A percentile compares a stretch with the other conserved stretches of the same genome.
Evolutionary conservation across 30 jellyfish, hydroid and myxozoan genomes (phyloP).

Genomic region (Cassiopea xamachana): DNA sequence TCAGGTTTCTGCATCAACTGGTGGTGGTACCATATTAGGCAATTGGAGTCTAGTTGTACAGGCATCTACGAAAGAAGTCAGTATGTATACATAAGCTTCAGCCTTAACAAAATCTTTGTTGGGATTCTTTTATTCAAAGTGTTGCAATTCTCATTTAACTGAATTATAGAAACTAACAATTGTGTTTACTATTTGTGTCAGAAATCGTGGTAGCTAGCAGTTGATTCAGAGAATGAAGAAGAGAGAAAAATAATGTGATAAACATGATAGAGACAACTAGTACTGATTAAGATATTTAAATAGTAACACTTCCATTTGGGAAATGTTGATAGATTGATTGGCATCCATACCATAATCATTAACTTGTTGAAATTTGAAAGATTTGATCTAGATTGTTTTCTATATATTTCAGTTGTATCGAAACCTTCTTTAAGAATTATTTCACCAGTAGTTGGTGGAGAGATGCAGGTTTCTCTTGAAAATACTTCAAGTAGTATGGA

Average conservation of each 20-base stretch:
- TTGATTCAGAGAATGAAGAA: no score
- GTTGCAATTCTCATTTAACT: no score
- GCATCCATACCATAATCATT: neutral
- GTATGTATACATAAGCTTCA: neutral
- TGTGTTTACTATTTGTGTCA: no score
- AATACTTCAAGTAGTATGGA: neutral
- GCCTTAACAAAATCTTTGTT: no score
- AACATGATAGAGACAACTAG: no score
- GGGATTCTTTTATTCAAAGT: no score
- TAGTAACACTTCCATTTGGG: no score
- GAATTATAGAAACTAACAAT: no score
- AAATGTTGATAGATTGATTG: no score
- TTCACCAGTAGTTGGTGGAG: neutral
- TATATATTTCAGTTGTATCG: neutral
- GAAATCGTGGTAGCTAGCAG: no score
- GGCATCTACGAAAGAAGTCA: neutral
- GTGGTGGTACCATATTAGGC: neutral
- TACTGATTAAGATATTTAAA: no score
- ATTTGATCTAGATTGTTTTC: neutral
- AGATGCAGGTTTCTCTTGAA: neutral
- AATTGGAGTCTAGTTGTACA: neutral
- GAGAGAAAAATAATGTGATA: no score
- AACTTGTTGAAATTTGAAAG: neutral
- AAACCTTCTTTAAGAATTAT: neutral
- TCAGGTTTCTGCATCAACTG: neutral